These are phyloP conservation scores for Ctenosaura bakeri DNA, from an alignment of 2,797 vertebrate species.

Conservation along the genomic window DNA sequence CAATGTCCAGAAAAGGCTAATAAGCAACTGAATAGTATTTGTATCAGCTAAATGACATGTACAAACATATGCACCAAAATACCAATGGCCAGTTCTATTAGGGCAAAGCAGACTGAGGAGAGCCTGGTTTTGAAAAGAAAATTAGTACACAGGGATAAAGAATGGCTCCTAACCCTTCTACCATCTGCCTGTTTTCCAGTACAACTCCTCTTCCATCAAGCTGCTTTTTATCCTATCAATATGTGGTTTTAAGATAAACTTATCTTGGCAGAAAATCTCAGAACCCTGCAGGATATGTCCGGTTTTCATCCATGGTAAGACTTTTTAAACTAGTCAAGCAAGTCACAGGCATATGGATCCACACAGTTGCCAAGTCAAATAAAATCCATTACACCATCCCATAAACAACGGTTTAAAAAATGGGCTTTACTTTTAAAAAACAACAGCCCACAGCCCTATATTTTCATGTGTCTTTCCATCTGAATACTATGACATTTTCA, in stretches of 20 bases:
- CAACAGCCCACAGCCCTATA: not conserved
- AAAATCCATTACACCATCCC: not conserved
- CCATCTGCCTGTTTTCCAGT: not conserved
- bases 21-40: not conserved
- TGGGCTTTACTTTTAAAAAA: not conserved
- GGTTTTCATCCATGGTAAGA: not conserved
- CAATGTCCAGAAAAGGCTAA: not conserved
- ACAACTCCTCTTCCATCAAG: not conserved
- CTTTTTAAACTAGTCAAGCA: not conserved
- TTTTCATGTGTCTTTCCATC: not conserved
- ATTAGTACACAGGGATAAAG: not conserved
- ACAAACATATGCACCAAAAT: not conserved
- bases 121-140: not conserved
- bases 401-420: not conserved
- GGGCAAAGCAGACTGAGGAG: not conserved
- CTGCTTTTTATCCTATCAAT: not conserved
- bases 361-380: not conserved
- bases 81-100: not conserved
- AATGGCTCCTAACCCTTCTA: not conserved
- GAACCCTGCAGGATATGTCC: not conserved
- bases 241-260: not conserved
- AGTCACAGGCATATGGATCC: not conserved
- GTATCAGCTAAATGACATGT: not conserved
- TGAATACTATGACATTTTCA: not conserved
- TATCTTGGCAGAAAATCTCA: not conserved